Evolutionary conservation across 2,888 invertebrate species (phyloP), one percentile per base, ranked within the genome.

Genomic region (Rambutsinella grinnellia): DNA sequence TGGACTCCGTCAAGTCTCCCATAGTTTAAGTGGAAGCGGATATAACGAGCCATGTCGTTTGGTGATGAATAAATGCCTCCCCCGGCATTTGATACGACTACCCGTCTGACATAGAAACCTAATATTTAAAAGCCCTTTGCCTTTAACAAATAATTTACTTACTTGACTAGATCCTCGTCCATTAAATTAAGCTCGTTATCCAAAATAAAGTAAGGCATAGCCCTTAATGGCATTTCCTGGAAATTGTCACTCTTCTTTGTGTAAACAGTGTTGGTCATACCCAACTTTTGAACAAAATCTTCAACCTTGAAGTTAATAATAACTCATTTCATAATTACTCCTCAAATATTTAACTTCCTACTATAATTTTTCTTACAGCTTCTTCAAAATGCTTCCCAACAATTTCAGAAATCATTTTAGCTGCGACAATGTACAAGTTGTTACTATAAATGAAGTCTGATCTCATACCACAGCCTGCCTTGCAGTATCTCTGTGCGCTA

Each of bases 21-120:
- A 6, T 23, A 2, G 44, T 72, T 76, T 15, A 81, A 27, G 15
- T 76, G 81, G 23, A 81, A 81, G 8, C 46, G 13, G 3, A 79
- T 26, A 47, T 77, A 81, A 2, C 61, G 60, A 2, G 54, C 56
- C 68, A 81, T 77, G 27, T 81, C 81, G 10, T 69, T n/a, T 10
- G 81, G 63, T 5, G 77, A 58, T 15, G 68, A 26, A n/a, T 75
- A 70, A 0, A 81, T 26, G 10, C 74, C 80, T 5, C 80, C 80
- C 2, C 70, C 66, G 2, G 78, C 67, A 2, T 68, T 21, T 0
- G 60, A 36, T 1, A 68, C 13, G 5, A 27, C 56, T 21, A 69
- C 47, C 19, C 80, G 57, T 26, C 80, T 80, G 21, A n/a, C n/a
- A n/a, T n/a, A n/a, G n/a, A n/a, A n/a, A n/a, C n/a, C n/a, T n/a